These are phyloP conservation scores for Alethe castanea DNA, from an alignment of 2,113 vertebrate species.

Conservation along the genomic window DNA sequence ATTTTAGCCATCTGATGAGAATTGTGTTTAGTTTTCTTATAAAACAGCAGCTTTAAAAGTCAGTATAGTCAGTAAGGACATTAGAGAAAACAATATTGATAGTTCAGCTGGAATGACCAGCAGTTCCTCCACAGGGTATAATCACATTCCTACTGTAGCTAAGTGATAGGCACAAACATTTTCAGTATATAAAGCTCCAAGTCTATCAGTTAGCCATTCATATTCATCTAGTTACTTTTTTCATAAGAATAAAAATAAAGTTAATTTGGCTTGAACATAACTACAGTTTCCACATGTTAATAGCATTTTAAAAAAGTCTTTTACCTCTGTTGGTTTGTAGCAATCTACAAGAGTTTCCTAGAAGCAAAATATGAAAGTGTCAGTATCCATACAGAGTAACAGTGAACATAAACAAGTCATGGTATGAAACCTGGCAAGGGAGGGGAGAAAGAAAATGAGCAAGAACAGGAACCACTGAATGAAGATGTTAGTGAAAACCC, in stretches of 20 bases:
- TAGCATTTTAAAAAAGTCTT: constrained; percentile 46
- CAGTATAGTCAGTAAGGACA: not conserved
- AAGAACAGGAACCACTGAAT: not conserved
- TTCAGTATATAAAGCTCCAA: not conserved
- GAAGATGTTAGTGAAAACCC: not conserved
- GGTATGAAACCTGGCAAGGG: not conserved
- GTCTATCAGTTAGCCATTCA: not conserved
- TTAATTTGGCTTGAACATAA: not conserved
- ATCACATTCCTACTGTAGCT: not conserved
- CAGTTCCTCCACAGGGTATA: not conserved
- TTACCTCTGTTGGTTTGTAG: constrained; percentile 97
- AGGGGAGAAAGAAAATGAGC: not conserved
- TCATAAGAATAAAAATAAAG: not conserved
- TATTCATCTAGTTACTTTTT: not conserved
- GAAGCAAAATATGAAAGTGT: constrained; percentile 61
- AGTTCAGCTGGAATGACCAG: not conserved
- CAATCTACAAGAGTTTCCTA: constrained; percentile 93
- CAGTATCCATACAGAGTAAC: constrained; percentile 42
- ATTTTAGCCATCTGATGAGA: not conserved
- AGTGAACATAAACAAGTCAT: constrained; percentile 22
- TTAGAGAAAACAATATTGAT: not conserved
- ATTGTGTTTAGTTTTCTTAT: not conserved
- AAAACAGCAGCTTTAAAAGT: not conserved
- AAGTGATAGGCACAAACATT: not conserved
- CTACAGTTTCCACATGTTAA: not conserved